Conservation (phyloP, 2,113 vertebrate genomes). For the Haplochromis burtoni region DNA sequence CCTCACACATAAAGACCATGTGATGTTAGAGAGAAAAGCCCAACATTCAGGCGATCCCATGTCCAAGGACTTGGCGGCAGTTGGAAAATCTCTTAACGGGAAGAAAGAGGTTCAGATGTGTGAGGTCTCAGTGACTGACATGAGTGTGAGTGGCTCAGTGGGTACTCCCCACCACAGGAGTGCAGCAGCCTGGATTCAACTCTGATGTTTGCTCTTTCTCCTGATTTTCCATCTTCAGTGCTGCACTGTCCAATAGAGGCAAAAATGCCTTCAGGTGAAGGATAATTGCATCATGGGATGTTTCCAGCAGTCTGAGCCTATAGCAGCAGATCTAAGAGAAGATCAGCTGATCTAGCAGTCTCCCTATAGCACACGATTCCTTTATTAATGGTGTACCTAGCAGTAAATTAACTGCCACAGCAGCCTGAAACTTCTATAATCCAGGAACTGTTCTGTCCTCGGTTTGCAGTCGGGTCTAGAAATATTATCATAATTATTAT, state of each 20-base stretch:
- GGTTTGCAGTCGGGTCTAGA: neutral
- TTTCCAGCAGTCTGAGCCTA: neutral
- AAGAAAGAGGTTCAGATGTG: neutral
- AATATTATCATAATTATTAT: neutral
- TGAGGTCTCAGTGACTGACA: neutral
- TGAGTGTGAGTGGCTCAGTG: neutral
- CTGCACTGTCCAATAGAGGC: neutral
- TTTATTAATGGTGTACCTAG: neutral
- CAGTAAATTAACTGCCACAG: neutral
- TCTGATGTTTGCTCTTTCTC: neutral
- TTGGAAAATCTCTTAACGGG: neutral
- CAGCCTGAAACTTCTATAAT: neutral
- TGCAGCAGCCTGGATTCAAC: neutral
- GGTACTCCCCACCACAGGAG: neutral
- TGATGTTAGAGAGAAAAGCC: neutral
- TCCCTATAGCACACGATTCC: neutral
- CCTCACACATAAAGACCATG: neutral
- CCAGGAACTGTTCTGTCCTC: neutral
- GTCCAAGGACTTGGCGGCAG: neutral
- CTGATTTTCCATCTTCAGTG: neutral
- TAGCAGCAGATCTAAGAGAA: neutral
- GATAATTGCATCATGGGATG: neutral
- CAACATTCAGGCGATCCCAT: rapidly evolving
- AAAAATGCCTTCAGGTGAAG: neutral
- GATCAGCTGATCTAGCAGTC: neutral